Evolutionary conservation across 1,140 invertebrate species (phyloP).

Genomic region (Uloborus diversus): DNA sequence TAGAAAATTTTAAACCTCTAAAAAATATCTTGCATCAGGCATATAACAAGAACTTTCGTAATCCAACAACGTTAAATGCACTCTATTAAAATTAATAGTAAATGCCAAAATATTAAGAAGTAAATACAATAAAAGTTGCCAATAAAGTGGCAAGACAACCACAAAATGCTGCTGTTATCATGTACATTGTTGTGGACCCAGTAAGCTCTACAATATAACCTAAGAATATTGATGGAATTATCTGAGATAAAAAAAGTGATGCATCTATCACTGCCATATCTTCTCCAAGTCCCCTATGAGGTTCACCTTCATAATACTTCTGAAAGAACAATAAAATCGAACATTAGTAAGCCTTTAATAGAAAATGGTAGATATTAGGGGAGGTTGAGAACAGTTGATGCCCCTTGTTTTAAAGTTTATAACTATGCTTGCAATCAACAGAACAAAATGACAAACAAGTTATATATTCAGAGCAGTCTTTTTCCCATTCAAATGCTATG

Average conservation of each 20-base stretch:
- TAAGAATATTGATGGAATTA: constrained; percentile 66
- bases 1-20: no score
- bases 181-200: constrained; percentile 65
- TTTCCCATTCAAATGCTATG: no score
- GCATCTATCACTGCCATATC: constrained; percentile 68
- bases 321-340: constrained; percentile 55
- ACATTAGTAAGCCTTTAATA: no score
- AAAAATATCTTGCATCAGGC: no score
- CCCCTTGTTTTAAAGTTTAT: no score
- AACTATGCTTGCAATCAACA: no score
- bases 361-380: no score
- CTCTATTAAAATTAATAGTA: not conserved
- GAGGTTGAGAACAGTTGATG: no score
- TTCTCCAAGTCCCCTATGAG: constrained; percentile 64
- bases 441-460: no score
- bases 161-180: constrained; percentile 62
- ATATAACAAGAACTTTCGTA: no score
- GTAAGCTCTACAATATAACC: constrained; percentile 67
- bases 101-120: not conserved
- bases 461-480: no score
- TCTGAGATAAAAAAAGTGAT: constrained; percentile 68
- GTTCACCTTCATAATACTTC: constrained; percentile 62
- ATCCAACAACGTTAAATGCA: not conserved
- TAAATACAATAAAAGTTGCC: constrained; percentile 35
- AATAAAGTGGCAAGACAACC: constrained; percentile 59